Base-by-base conservation (phyloP, 2,797 vertebrate genomes). In the Rhadinocentrus ornatus region DNA sequence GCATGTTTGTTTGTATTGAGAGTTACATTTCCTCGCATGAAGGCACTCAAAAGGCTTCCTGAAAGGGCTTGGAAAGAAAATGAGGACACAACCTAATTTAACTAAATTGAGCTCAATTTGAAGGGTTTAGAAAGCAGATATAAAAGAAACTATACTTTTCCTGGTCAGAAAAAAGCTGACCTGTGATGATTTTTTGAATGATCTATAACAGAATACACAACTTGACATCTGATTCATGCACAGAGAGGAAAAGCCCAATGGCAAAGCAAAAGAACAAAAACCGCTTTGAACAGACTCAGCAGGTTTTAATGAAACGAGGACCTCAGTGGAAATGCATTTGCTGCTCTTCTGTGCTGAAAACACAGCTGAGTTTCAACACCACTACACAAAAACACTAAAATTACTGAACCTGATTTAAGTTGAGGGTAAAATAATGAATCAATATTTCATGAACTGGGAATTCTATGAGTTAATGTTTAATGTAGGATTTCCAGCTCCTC, bases 401-500 rank as follows among this genome's bases (percentile, higher is more conserved):
- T 11, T 0, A 20, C 18, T 65, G 24, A 53, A 71, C 71, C 31
- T 1, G 32, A 61, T 46, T 65, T 13, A 73, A 75, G 66, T 53
- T 50, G 10, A 59, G 39, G 16, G 4, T 53, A n/a, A 73, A 70
- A 52, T 27, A 62, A 34, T 44, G 24, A 31, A 71, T 78, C 6
- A 66, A 78, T 71, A 18, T 80, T 80, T 65, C 32, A 77, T 77
- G 66, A 73, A 46, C 4, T 37, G 73, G 54, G 69, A 73, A 78
- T 77, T 78, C 69, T 64, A 4, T 16, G 3, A 15, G 32, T 86
- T 60, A 77, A 82, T 78, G 69, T 79, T 86, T 73, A 64, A 83
- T 70, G 22, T 27, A n/a, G 44, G 58, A 5, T 57, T 62, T 48
- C 34, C 55, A 62, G 66, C 46, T 69, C 65, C 71, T 35, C 41